A percentile compares a stretch with the other conserved stretches of the same genome.
Evolutionary conservation across 1,140 invertebrate species (phyloP).

Genomic region (Proales similis): DNA sequence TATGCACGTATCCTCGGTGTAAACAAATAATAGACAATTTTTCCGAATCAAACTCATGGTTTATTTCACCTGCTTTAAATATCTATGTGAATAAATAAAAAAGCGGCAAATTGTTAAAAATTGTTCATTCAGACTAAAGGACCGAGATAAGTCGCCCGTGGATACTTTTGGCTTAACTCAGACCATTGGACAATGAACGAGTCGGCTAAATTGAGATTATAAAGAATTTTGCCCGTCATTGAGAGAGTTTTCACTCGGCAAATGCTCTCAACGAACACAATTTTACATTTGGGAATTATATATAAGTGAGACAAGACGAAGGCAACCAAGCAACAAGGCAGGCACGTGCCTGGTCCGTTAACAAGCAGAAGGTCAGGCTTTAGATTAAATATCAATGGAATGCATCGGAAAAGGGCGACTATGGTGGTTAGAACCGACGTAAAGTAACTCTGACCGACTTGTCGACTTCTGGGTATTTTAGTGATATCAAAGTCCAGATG

Average conservation of each 20-base stretch:
- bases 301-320: constrained; percentile 47
- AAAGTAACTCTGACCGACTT: constrained; percentile 76
- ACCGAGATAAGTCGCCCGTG: constrained; percentile 49
- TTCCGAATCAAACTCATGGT: too few species aligned
- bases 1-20: too few species aligned
- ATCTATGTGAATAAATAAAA: constrained; percentile 6
- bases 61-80: too few species aligned
- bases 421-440: constrained; percentile 71
- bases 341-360: constrained; percentile 90
- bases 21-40: too few species aligned
- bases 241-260: constrained; percentile 82
- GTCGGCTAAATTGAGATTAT: constrained; percentile 65
- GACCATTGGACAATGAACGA: constrained; percentile 85
- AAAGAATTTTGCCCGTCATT: constrained; percentile 75
- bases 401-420: constrained; percentile 61
- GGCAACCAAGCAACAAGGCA: constrained; percentile 71
- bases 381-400: constrained; percentile 64
- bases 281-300: constrained; percentile 51
- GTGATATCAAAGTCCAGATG: constrained; percentile 46
- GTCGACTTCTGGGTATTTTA: constrained; percentile 70
- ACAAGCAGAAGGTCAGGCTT: constrained; percentile 72
- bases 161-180: constrained; percentile 58
- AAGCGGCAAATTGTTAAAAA: not conserved
- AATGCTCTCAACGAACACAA: constrained; percentile 86
- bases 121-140: not conserved